Evolutionary conservation across 2,888 invertebrate species (phyloP).

Genomic region (Chironomus riparius): DNA sequence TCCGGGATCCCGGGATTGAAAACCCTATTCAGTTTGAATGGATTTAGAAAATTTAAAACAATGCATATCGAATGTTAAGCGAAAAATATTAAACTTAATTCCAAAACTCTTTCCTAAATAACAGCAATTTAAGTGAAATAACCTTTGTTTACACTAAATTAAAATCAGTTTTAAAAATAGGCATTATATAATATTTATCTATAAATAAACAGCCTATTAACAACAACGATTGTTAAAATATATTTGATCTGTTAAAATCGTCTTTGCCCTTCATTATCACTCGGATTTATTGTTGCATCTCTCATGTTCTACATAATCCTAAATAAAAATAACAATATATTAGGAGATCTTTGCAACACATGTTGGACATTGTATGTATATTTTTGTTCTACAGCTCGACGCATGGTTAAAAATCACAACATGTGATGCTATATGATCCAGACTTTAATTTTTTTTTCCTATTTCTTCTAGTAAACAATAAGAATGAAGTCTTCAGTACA

Average conservation of each 20-base stretch:
- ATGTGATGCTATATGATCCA: conserved; percentile 7
- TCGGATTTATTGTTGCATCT: neutral
- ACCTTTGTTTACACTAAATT: too few relatives aligned
- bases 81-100: too few relatives aligned
- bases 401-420: conserved; percentile 11
- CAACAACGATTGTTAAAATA: neutral
- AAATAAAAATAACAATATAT: too few relatives aligned
- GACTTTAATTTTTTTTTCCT: neutral
- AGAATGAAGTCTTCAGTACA: neutral
- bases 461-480: neutral
- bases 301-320: too few relatives aligned
- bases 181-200: neutral
- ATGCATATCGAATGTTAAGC: too few relatives aligned
- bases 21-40: too few relatives aligned
- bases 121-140: too few relatives aligned
- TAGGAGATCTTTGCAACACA: neutral
- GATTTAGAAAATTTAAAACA: too few relatives aligned
- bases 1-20: too few relatives aligned
- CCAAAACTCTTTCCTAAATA: too few relatives aligned
- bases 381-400: neutral
- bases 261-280: neutral
- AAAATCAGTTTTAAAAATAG: too few relatives aligned
- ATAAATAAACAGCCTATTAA: neutral
- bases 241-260: neutral
- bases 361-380: neutral